Evolutionary conservation across 2,113 vertebrate genomes (phyloP).

Genomic region (Suricata suricatta): DNA sequence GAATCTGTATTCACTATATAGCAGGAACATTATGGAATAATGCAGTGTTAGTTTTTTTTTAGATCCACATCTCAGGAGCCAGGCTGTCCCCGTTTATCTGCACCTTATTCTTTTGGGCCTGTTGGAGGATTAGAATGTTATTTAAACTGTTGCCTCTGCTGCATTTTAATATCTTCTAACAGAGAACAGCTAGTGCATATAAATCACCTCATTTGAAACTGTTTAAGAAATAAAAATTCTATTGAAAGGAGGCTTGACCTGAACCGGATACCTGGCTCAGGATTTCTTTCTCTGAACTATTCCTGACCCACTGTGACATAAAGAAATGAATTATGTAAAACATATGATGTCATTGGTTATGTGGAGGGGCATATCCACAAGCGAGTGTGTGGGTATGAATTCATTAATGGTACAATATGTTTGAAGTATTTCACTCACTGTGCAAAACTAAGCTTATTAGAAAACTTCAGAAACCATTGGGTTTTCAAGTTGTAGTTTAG

Average conservation of each 20-base stretch:
- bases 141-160: background rate
- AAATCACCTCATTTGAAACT: conserved; percentile 46
- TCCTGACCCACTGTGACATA: background rate
- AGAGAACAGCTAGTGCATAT: conserved; percentile 33
- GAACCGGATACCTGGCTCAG: background rate
- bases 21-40: background rate
- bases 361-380: background rate
- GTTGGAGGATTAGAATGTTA: background rate
- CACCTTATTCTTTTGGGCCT: background rate
- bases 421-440: background rate
- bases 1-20: background rate
- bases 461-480: background rate
- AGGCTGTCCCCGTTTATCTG: background rate
- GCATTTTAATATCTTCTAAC: conserved; percentile 25
- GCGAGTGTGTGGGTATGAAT: background rate
- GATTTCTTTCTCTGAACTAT: background rate
- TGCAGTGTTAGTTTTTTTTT: background rate
- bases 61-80: background rate
- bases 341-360: background rate
- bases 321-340: background rate
- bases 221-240: conserved; percentile 51
- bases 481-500: background rate
- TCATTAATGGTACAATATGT: background rate
- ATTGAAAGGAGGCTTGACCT: background rate
- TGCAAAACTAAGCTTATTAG: background rate